Conservation (phyloP, 2,888 invertebrate species). For the Buathra laborator region DNA sequence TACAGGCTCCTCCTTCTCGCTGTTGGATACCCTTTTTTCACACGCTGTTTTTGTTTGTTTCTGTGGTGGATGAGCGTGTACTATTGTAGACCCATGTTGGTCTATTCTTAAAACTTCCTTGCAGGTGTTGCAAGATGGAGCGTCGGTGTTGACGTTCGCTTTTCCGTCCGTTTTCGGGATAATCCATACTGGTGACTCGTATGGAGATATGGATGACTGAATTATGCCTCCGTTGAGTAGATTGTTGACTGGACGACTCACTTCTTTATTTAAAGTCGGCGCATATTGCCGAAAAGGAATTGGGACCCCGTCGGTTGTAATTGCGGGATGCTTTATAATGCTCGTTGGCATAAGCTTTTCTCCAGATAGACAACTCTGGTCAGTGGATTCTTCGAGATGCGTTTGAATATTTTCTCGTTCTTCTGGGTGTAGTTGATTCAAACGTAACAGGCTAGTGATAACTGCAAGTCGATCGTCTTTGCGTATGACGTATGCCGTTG, state of each 20-base stretch:
- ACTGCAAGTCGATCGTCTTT: conserved; percentile 7
- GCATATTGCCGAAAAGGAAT: conserved; percentile 63
- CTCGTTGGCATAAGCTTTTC: conserved; percentile 49
- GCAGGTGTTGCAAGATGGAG: too few species aligned
- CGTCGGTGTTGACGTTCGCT: too few species aligned
- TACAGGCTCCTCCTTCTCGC: too few species aligned
- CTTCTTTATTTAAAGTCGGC: conserved; percentile 58
- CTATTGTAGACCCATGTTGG: too few species aligned
- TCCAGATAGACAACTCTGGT: conserved; percentile 54
- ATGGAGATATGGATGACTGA: conserved; percentile 52
- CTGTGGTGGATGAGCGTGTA: too few species aligned
- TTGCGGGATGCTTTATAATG: conserved; percentile 51
- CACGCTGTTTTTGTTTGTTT: too few species aligned
- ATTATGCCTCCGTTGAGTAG: conserved; percentile 59
- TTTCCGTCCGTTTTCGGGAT: conserved; percentile 67
- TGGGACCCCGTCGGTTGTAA: conserved; percentile 55
- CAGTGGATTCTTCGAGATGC: conserved; percentile 45
- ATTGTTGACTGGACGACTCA: conserved; percentile 55
- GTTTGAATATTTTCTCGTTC: conserved; percentile 56
- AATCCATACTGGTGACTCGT: conserved; percentile 67
- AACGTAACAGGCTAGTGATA: conserved; percentile 7
- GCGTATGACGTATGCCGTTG: not conserved
- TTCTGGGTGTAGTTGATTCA: conserved; percentile 65
- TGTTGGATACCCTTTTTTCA: too few species aligned
- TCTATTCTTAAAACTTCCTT: too few species aligned